Base-by-base conservation (phyloP, 2,113 vertebrate species). In the Cochlearius cochlearius region DNA sequence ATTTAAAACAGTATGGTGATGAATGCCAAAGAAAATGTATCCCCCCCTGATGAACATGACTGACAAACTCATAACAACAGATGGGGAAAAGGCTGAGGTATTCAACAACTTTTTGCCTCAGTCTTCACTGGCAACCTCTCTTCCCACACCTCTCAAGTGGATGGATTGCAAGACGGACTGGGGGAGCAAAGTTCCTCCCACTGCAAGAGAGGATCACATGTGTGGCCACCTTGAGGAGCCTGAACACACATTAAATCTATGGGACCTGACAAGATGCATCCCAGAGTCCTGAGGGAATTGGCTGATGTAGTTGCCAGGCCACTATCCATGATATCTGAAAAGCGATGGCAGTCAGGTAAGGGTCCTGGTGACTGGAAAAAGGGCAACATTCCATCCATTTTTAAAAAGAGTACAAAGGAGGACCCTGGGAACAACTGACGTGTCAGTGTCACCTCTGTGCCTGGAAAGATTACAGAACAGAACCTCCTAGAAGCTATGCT, bases 21-120 rank as follows among this genome's bases (percentile, higher is more conserved):
- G 39, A 68, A 68, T 3, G 7, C 81, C 55, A 59, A 32, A 63
- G 30, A 38, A 83, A 15, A 9, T 18, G 7, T 68, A 4, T 0
- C 29, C 20, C 13, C 10, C 8, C 4, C 22, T 1, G 1, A 1
- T 49, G 47, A 59, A 16, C 20, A 50, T 1, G 5, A 12, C n/a
- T 60, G 49, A 13, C 34, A 86, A n/a, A 63, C n/a, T 63, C 3
- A 2, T 86, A 45, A 45, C 16, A 59, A 12, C 3, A 3, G 25
- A 27, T 2, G 5, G 50, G 21, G 19, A 69, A 29, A 72, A 67
- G 11, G 12, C 47, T 71, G 60, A 78, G 30, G 20, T 82, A 12
- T 21, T 53, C 38, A 56, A 27, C 7, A 47, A 47, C 10, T 21
- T 36, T 72, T 36, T 38, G 15, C 22, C 58, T 60, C 10, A 16